These are phyloP conservation scores for Anoura caudifer DNA, from an alignment of 2,113 vertebrate species.

Conservation along the genomic window DNA sequence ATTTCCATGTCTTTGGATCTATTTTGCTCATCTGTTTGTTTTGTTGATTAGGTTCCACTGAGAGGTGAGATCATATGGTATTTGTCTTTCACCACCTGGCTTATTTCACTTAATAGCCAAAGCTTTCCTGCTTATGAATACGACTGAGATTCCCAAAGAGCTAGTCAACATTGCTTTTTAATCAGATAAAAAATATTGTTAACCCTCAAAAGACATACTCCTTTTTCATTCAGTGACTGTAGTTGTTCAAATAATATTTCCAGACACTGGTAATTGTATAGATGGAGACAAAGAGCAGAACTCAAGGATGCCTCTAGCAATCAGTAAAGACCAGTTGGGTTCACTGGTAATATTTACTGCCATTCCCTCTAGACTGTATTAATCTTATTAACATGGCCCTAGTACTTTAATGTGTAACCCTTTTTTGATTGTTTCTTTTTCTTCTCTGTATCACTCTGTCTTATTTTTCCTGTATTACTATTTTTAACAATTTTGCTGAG, in stretches of 20 bases:
- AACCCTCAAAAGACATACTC: conserved; percentile 19
- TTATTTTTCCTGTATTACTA: not conserved
- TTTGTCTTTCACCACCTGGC: no score
- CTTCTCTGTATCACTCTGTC: not conserved
- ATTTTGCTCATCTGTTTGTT: no score
- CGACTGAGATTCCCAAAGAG: not conserved
- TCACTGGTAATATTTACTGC: conserved; percentile 73
- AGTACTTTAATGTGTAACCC: conserved; percentile 11
- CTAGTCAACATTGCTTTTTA: conserved; percentile 15
- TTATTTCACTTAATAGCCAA: not conserved
- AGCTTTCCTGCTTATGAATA: not conserved
- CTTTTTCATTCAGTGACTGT: conserved; percentile 32
- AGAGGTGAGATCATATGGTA: no score
- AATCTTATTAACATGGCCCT: conserved; percentile 62
- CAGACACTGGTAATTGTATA: conserved; percentile 10
- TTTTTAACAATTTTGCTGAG: conserved; percentile 43
- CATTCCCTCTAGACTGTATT: conserved; percentile 67
- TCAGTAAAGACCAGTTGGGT: conserved; percentile 51
- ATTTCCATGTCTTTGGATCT: no score
- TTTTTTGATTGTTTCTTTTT: not conserved
- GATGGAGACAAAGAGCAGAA: conserved; percentile 17
- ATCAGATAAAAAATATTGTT: conserved; percentile 31
- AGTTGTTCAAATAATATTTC: conserved; percentile 13
- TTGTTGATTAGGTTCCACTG: no score
- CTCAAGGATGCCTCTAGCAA: conserved; percentile 47